Evolutionary conservation across 2,113 vertebrate species (phyloP).

Genomic region (Neoarius graeffei): DNA sequence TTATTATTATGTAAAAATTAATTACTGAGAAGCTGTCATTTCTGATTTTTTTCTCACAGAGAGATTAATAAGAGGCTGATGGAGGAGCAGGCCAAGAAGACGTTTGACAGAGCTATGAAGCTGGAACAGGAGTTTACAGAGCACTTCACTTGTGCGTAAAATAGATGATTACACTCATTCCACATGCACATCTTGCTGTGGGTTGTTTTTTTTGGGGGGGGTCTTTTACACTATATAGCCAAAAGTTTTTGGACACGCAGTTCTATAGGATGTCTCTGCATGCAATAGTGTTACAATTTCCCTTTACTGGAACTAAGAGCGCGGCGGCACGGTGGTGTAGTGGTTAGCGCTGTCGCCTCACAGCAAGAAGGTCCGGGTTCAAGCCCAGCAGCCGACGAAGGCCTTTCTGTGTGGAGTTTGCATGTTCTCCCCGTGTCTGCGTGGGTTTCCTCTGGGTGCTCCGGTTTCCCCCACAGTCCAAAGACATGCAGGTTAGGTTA

Average conservation of each 20-base stretch:
- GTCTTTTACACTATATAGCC: not conserved
- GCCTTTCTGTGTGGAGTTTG: no score
- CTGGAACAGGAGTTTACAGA: constrained; percentile 96
- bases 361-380: not conserved
- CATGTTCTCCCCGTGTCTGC: no score
- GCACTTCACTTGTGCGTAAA: constrained; percentile 87
- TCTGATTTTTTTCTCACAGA: constrained; percentile 66
- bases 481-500: no score
- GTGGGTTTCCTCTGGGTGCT: no score
- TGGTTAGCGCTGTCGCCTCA: not conserved
- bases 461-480: no score
- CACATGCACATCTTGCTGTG: not conserved
- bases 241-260: not conserved
- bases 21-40: not conserved
- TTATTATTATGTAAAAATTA: not conserved
- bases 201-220: not conserved
- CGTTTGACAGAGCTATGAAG: constrained; percentile 90
- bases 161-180: no score
- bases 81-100: constrained; percentile 93
- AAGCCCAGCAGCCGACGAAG: no score
- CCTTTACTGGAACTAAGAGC: not conserved
- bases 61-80: constrained; percentile 97
- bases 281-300: not conserved
- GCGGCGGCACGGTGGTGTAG: no score
- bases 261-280: not conserved